These are phyloP conservation scores for Psilopogon haemacephalus DNA, from an alignment of 2,113 vertebrate genomes.

Conservation along the genomic window DNA sequence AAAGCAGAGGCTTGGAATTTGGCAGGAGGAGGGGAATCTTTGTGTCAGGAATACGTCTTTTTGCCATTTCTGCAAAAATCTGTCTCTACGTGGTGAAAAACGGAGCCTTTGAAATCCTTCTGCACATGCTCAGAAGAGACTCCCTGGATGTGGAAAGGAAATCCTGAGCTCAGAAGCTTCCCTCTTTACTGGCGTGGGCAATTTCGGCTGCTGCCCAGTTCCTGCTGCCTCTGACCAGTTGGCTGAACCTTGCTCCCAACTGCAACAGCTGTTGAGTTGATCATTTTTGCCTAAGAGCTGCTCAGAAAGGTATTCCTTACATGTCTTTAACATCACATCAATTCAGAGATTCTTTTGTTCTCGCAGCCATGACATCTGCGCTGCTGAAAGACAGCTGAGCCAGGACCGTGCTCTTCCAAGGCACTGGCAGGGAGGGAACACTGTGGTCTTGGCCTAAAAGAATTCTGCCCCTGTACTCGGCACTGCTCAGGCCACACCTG, in stretches of 20 bases:
- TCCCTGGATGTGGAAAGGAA: not conserved
- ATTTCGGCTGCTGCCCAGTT: not conserved
- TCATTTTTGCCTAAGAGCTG: not conserved
- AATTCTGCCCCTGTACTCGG: too few relatives aligned
- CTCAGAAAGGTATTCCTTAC: not conserved
- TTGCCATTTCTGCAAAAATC: not conserved
- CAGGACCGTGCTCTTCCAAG: rapidly evolving
- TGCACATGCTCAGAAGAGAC: not conserved
- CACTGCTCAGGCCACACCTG: too few relatives aligned
- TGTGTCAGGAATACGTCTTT: not conserved
- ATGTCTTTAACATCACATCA: too few relatives aligned
- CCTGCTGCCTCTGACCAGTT: rapidly evolving
- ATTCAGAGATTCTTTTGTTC: not conserved
- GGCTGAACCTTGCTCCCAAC: rapidly evolving
- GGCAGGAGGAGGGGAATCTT: not conserved
- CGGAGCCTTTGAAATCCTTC: not conserved
- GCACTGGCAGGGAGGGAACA: not conserved
- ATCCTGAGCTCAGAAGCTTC: not conserved
- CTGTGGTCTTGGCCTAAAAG: too few relatives aligned
- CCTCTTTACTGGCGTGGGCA: not conserved
- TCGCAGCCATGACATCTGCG: not conserved
- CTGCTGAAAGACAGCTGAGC: not conserved
- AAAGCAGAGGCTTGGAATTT: not conserved
- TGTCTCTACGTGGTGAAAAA: not conserved
- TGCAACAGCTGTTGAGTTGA: rapidly evolving